Conservation (phyloP, 2,113 vertebrate species). For the Bothrops jararaca region DNA sequence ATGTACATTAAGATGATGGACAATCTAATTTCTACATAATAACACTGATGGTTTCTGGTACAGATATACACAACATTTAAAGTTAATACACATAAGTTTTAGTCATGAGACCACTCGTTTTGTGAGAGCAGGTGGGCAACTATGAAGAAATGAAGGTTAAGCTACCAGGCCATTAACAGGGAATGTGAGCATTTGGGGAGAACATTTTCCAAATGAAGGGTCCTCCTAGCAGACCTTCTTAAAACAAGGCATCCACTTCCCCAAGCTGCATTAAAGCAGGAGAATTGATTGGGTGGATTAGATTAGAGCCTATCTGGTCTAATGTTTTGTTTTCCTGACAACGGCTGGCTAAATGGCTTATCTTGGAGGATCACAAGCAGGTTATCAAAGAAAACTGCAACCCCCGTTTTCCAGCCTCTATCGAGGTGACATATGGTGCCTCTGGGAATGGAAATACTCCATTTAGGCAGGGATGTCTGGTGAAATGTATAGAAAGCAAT, state of each 20-base stretch:
- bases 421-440: background rate
- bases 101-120: conserved; percentile 24
- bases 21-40: conserved; percentile 69
- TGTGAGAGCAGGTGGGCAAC: conserved; percentile 22
- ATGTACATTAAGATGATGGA: conserved; percentile 71
- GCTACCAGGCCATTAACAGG: conserved; percentile 45
- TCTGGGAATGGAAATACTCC: background rate
- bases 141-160: conserved; percentile 9
- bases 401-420: background rate
- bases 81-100: conserved; percentile 45
- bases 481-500: background rate
- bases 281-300: background rate
- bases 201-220: conserved; percentile 31
- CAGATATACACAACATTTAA: conserved; percentile 46
- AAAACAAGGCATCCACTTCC: background rate
- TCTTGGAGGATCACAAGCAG: background rate
- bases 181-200: conserved; percentile 51
- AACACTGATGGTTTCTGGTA: conserved; percentile 44
- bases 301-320: background rate
- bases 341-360: background rate
- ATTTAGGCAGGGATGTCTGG: background rate
- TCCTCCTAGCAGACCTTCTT: background rate
- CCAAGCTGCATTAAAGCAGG: background rate
- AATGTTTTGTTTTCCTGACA: background rate
- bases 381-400: background rate